Evolutionary conservation across 1,140 invertebrate species (phyloP), one percentile per base, ranked within the genome.

Genomic region (Lasaia peninsularis): DNA sequence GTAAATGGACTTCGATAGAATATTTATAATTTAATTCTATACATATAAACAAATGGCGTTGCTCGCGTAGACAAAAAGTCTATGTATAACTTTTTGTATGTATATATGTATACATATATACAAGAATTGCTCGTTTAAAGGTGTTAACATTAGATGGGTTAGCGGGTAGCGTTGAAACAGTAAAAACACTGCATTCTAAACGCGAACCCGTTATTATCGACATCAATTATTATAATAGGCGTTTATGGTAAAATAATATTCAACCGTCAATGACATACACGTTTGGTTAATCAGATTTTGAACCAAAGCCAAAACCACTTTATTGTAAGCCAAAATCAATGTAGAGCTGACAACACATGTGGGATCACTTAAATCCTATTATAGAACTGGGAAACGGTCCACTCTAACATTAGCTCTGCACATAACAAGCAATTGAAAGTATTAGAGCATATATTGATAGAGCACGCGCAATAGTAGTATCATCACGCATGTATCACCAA

Each of bases 341-440:
- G 40, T 16, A 44, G 18, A 5, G 40, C 40, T 20, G 40, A 44
- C 40, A 44, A 44, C 40, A 44, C 18, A 11, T 20, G 40, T 44
- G 40, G 40, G 40, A 44, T 44, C 40, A 16, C 40, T 44, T 20
- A 44, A 44, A 44, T 44, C 40, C 40, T 44, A 44, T 44, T 44
- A 44, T 16, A 10, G 40, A 16, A 44, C 40, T 16, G 40, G 40
- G 40, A 18, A 44, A 44, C 18, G 40, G 40, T 20, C 40, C 40
- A 11, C 16, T 44, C 40, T 20, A 44, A 20, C 16, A 44, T 11
- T 20, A 20, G 9, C 14, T 44, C 40, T 44, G 40, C 40, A 16
- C 18, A 14, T 44, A 44, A 44, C 40, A 44, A 14, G 40, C 40
- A 44, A 44, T 44, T 20, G 40, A 44, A 20, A 18, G 10, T 44